Conservation (phyloP, 1,140 invertebrate genomes). For the Leptinotarsa lineolata region DNA sequence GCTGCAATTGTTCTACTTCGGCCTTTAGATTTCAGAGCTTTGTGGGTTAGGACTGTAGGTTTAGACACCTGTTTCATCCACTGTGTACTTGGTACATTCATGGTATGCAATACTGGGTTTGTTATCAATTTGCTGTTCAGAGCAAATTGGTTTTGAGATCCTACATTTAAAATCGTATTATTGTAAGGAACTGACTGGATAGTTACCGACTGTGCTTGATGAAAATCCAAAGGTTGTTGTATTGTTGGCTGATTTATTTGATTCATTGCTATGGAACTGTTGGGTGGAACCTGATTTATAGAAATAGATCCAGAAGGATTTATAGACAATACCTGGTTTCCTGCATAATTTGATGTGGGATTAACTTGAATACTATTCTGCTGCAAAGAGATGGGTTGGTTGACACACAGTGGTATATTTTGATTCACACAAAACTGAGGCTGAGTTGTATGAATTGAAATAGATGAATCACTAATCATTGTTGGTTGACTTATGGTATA, state of each 20-base stretch:
- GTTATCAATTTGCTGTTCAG: constrained; percentile 44
- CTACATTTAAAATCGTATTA: constrained; percentile 42
- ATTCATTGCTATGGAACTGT: constrained; percentile 28
- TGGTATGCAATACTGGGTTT: constrained; percentile 38
- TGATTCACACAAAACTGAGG: constrained; percentile 42
- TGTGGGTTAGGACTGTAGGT: constrained; percentile 37
- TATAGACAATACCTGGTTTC: constrained; percentile 26
- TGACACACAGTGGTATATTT: constrained; percentile 42
- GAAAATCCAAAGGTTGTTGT: constrained; percentile 40
- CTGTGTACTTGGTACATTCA: constrained; percentile 42
- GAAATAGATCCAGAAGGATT: constrained; percentile 27
- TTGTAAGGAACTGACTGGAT: constrained; percentile 45
- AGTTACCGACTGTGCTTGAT: constrained; percentile 45
- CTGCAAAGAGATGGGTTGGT: constrained; percentile 36
- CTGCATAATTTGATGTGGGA: constrained; percentile 26
- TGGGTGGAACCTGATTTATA: constrained; percentile 20
- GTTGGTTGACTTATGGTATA: constrained; percentile 31
- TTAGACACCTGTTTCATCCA: constrained; percentile 43
- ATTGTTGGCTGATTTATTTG: constrained; percentile 34
- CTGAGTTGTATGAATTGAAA: constrained; percentile 26
- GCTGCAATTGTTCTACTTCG: constrained; percentile 41
- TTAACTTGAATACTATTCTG: constrained; percentile 33
- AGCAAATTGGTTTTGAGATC: constrained; percentile 42
- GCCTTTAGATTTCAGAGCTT: constrained; percentile 36
- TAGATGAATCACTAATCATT: constrained; percentile 26